Evolutionary conservation across 2,888 invertebrate genomes (phyloP).

Genomic region (Chironomus tentans): DNA sequence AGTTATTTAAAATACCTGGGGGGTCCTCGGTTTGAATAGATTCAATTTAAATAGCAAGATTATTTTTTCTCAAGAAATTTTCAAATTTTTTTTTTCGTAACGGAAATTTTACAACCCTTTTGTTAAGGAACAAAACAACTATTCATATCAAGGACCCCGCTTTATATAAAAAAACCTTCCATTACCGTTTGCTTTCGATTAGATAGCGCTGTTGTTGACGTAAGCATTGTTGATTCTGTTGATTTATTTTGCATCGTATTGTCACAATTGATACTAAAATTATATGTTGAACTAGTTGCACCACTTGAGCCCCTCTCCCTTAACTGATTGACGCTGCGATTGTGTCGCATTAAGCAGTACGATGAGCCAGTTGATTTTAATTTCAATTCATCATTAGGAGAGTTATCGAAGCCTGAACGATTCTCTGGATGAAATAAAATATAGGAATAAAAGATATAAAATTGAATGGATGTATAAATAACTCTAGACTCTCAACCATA

Average conservation of each 20-base stretch:
- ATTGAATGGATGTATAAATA: neutral
- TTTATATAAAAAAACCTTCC: too few species aligned
- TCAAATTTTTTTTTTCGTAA: too few species aligned
- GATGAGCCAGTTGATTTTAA: slow-evolving; percentile 9
- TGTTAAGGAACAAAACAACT: too few species aligned
- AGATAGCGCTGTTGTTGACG: neutral
- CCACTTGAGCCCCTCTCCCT: slow-evolving; percentile 14
- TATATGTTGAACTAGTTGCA: neutral
- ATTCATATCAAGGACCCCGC: too few species aligned
- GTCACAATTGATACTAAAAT: neutral
- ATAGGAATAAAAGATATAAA: neutral
- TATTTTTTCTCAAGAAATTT: too few species aligned
- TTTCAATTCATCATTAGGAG: neutral
- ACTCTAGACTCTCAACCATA: too few species aligned
- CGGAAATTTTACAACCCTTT: too few species aligned
- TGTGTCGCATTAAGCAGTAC: slow-evolving; percentile 18
- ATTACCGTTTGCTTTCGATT: slow-evolving; percentile 6
- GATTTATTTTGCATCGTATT: slow-evolving; percentile 12
- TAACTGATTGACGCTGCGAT: neutral
- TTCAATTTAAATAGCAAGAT: too few species aligned
- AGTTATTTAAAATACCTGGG: too few species aligned
- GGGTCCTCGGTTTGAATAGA: too few species aligned
- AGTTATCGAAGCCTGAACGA: neutral
- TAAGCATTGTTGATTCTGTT: slow-evolving; percentile 13
- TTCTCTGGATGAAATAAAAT: neutral